Base-by-base conservation (phyloP, 2,797 vertebrate genomes). In the Molossus molossus region DNA sequence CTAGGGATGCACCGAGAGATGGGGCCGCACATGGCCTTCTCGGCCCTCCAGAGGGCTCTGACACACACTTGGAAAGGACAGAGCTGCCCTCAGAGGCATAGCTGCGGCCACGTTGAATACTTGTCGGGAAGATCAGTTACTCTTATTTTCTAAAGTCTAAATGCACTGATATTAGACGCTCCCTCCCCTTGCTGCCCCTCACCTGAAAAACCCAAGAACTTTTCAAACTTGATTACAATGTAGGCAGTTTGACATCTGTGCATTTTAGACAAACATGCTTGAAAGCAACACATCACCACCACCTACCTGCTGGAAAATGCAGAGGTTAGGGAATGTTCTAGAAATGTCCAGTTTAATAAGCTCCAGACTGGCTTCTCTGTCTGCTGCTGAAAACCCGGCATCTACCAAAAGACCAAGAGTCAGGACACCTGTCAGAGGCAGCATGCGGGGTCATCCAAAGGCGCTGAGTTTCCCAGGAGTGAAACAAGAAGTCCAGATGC, bases 281-380 rank as follows among this genome's bases (percentile, higher is more conserved):
- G 12, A 76, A 62, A 75, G 40, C 45, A 87, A 96, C 40, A 95
- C 93, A 89, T 76, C 33, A 94, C 87, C 6, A 48, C 33, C 23
- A 87, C 98, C 97, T 98, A 99, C 99, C 98, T 99, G 98, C 97
- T 99, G 99, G 98, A 99, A 99, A 98, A 99, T 99, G 96, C 99
- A 99, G 88, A 99, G 99, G 81, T 98, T 99, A 77, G 99, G 99
- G 98, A 99, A 99, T 0, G 99, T 99, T 97, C 99, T 99, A 2
- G 99, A 99, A 97, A 99, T 99, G 98, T 99, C 99, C 98, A 99
- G 98, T 97, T 99, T 99, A 97, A 99, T 99, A 88, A 99, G 98
- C 96, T 99, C 99, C 97, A 99, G 98, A 69, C 99, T 99, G 72
- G 99, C 99, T 98, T 99, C 99, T 91, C 99, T 98, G 97, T 99